Percentiles rank a stretch among this genome's conserved stretches.
Conservation (phyloP, 2,888 invertebrate species). For the Drosophila emarginata region DNA sequence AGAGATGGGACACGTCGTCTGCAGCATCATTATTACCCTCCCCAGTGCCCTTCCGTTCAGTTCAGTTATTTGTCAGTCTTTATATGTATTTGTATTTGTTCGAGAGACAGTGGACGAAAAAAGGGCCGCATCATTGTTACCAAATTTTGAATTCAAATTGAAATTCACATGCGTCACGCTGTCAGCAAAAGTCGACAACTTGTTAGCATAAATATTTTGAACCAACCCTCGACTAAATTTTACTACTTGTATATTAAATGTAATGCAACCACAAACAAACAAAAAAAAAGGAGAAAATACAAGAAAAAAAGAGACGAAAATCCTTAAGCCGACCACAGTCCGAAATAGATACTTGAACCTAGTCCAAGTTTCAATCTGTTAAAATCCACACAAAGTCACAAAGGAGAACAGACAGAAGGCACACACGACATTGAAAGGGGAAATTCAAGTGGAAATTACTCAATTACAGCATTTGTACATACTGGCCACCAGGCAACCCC, state of each 20-base stretch:
- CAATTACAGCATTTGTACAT: conserved; percentile 56
- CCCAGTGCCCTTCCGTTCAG: conserved; percentile 26
- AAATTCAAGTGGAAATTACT: conserved; percentile 78
- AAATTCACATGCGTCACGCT: conserved; percentile 73
- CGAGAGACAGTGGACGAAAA: conserved; percentile 38
- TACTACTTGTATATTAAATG: conserved; percentile 63
- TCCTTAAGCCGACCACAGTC: conserved; percentile 18
- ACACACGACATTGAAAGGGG: conserved; percentile 62
- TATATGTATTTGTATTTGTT: conserved; percentile 22
- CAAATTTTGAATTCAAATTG: conserved; percentile 65
- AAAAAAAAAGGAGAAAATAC: conserved; percentile 54
- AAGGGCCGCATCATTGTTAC: conserved; percentile 67
- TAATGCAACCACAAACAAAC: conserved; percentile 68
- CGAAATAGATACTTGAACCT: conserved; percentile 36
- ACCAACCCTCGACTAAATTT: conserved; percentile 21
- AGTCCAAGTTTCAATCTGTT: conserved; percentile 55
- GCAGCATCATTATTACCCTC: conserved; percentile 70
- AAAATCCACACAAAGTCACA: conserved; percentile 74
- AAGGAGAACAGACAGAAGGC: conserved; percentile 45
- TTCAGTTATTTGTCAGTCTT: conserved; percentile 68
- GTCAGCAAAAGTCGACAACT: conserved; percentile 50
- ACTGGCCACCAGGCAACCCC: conserved; percentile 12
- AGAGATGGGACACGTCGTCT: conserved; percentile 50
- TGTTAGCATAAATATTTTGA: conserved; percentile 44
- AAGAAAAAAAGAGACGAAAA: conserved; percentile 38